Percentiles rank a stretch among this genome's conserved stretches.
Conservation (phyloP, 92 coral and sea anemone species). For the Desmophyllum pertusum region DNA sequence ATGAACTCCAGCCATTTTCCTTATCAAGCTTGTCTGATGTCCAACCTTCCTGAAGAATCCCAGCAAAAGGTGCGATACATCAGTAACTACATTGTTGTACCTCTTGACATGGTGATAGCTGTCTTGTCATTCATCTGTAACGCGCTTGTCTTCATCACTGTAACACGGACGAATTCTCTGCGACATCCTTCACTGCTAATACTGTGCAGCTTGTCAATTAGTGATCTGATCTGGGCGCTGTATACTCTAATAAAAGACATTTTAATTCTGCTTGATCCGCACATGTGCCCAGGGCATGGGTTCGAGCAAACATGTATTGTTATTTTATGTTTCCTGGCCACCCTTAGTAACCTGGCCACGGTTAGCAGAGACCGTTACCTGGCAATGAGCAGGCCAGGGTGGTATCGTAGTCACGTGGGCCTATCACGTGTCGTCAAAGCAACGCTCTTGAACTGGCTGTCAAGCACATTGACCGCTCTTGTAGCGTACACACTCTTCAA, state of each 20-base stretch:
- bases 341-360: constrained; percentile 1
- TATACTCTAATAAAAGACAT: neutral
- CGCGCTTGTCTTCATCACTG: neutral
- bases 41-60: neutral
- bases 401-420: constrained; percentile 14
- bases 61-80: constrained; percentile 3
- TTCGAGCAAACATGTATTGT: neutral
- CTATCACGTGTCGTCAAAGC: neutral
- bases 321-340: neutral
- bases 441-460: neutral
- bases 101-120: neutral
- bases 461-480: neutral
- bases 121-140: neutral
- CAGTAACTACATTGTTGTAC: neutral
- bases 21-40: neutral
- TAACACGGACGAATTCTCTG: neutral
- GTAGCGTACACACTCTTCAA: neutral
- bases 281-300: neutral
- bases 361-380: constrained; percentile 29
- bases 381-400: constrained; percentile 26
- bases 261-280: neutral
- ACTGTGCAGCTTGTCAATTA: constrained; percentile 2
- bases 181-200: constrained; percentile 14
- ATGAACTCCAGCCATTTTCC: neutral
- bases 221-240: neutral